Conservation (phyloP, 2,888 invertebrate genomes). For the Caenorhabditis sp. region DNA sequence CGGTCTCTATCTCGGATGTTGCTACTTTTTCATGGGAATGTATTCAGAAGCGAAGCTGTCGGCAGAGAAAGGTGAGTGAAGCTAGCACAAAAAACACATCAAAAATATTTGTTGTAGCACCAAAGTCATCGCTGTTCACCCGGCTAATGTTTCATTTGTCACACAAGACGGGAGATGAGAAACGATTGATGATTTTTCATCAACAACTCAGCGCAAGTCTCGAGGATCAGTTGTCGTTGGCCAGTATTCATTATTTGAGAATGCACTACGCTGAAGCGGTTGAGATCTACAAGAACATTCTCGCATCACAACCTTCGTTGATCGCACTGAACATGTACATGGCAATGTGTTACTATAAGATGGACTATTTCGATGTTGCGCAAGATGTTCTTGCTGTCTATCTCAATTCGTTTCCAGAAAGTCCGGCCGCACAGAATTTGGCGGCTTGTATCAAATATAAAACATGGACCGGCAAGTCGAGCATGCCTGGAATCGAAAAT, state of each 20-base stretch:
- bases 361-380: slow-evolving; percentile 97
- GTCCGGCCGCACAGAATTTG: slow-evolving; percentile 91
- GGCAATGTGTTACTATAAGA: slow-evolving; percentile 94
- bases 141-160: slow-evolving; percentile 89
- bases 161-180: slow-evolving; percentile 89
- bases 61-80: slow-evolving; percentile 71
- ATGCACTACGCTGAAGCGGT: slow-evolving; percentile 98
- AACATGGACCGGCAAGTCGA: neutral
- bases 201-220: slow-evolving; percentile 81
- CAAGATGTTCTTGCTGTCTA: slow-evolving; percentile 78
- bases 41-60: slow-evolving; percentile 79
- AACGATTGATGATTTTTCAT: slow-evolving; percentile 83
- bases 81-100: too few species aligned
- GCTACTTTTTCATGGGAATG: slow-evolving; percentile 91
- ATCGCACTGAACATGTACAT: slow-evolving; percentile 95
- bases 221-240: slow-evolving; percentile 92
- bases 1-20: slow-evolving; percentile 85
- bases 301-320: slow-evolving; percentile 86
- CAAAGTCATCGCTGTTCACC: slow-evolving; percentile 78
- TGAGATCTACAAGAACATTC: slow-evolving; percentile 92
- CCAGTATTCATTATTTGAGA: slow-evolving; percentile 92
- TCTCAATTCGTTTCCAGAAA: slow-evolving; percentile 87
- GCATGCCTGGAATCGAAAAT: slow-evolving; percentile 22
- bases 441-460: slow-evolving; percentile 85
- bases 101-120: too few species aligned